phyloP scores from a whole-genome alignment of 1,140 invertebrate species.

The Heterodera schachtii region DNA sequence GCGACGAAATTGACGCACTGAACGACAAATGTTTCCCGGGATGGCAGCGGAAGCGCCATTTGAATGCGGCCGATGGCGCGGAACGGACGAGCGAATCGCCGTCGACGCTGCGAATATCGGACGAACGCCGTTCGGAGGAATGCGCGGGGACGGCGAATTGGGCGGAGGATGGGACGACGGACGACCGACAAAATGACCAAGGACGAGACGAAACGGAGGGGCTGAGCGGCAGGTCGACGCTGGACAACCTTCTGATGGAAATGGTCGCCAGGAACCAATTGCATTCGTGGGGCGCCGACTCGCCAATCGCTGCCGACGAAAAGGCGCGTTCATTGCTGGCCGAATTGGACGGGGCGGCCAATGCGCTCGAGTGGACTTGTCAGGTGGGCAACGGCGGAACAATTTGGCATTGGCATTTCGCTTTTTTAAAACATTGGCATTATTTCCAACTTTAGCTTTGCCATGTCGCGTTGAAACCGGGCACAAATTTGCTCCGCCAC shows the following conservation, averaged over 20 bases:
- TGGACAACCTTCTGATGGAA: slow-evolving; percentile 18
- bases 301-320: slow-evolving; percentile 8
- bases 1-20: slow-evolving; percentile 56
- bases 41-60: slow-evolving; percentile 41
- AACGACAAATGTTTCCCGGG: slow-evolving; percentile 60
- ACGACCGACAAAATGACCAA: not conserved
- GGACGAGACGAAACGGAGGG: not conserved
- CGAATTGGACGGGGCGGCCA: slow-evolving; percentile 16
- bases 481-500: slow-evolving; percentile 54
- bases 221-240: not conserved
- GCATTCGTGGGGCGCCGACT: slow-evolving; percentile 2
- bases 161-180: slow-evolving; percentile 29
- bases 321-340: slow-evolving; percentile 7
- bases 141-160: slow-evolving; percentile 37
- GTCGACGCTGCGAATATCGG: not conserved
- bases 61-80: slow-evolving; percentile 31
- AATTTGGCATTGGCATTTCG: not conserved
- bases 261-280: slow-evolving; percentile 3
- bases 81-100: not conserved
- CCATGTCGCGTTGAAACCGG: slow-evolving; percentile 53
- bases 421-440: not conserved
- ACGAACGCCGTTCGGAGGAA: slow-evolving; percentile 48
- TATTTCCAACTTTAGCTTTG: slow-evolving; percentile 44
- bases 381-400: not conserved
- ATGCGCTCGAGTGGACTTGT: slow-evolving; percentile 51